These are phyloP conservation scores for Acrobasis repandana DNA, from an alignment of 2,888 invertebrate species.

Conservation along the genomic window DNA sequence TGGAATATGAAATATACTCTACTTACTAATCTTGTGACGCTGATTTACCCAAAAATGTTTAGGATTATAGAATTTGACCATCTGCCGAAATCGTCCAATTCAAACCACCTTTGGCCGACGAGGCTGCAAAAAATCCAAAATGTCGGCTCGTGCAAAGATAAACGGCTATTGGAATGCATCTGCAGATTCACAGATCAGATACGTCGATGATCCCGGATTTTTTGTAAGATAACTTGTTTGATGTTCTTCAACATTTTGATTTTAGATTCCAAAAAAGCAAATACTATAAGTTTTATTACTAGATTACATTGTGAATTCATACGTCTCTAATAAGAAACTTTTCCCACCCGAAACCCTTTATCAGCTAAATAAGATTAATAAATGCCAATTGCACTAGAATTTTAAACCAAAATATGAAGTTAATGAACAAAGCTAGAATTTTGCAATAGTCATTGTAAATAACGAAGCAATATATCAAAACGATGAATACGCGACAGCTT, in stretches of 20 bases:
- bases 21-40: neutral
- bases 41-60: neutral
- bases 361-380: no score
- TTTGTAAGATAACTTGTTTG: neutral
- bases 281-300: neutral
- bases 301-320: neutral
- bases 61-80: neutral
- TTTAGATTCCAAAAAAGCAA: neutral
- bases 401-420: neutral
- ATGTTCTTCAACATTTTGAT: neutral
- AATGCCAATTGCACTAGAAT: neutral
- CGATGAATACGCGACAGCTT: conserved; percentile 8
- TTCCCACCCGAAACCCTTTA: no score
- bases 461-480: conserved; percentile 12
- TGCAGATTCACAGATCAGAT: neutral
- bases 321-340: no score
- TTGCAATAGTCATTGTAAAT: conserved; percentile 1
- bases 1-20: no score
- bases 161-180: conserved; percentile 8
- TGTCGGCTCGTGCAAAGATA: conserved; percentile 3
- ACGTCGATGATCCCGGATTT: conserved; percentile 1
- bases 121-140: conserved; percentile 11
- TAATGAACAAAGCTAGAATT: neutral
- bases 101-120: conserved; percentile 4
- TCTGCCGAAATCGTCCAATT: neutral